These are phyloP conservation scores for Lonchura striata DNA, from an alignment of 2,113 vertebrate species.

Conservation along the genomic window DNA sequence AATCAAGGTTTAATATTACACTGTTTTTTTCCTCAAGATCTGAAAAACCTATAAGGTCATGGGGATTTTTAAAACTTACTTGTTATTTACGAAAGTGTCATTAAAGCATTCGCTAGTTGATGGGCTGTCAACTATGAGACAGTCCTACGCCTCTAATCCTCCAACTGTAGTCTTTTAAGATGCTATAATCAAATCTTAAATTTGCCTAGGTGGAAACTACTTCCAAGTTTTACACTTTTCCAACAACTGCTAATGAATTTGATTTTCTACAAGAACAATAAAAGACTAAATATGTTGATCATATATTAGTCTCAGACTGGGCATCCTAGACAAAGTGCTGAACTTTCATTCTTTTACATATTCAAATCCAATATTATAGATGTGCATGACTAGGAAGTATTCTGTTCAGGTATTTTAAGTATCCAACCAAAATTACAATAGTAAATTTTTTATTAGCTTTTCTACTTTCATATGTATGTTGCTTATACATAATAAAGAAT, in stretches of 20 bases:
- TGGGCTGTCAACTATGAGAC: neutral
- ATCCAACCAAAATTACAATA: neutral
- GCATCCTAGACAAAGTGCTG: conserved; percentile 1
- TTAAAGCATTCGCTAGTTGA: neutral
- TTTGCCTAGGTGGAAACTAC: conserved; percentile 38
- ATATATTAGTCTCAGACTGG: conserved; percentile 9
- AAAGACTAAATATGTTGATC: conserved; percentile 44
- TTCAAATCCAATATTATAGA: conserved; percentile 18
- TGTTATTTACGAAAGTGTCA: neutral
- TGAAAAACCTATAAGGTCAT: neutral
- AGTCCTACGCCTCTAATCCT: neutral
- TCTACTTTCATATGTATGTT: neutral
- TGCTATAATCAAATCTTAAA: neutral
- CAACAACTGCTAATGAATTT: conserved; percentile 38
- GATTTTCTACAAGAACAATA: conserved; percentile 58
- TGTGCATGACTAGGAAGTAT: conserved; percentile 6
- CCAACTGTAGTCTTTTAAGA: neutral
- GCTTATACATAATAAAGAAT: neutral
- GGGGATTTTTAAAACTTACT: neutral
- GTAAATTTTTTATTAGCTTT: neutral
- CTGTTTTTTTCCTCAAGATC: neutral
- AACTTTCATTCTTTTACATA: conserved; percentile 43
- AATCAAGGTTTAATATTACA: conserved; percentile 45
- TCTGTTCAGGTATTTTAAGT: conserved; percentile 35
- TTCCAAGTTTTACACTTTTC: conserved; percentile 34